phyloP scores from a whole-genome alignment of 2,113 vertebrate species.

The Spilogale gracilis region DNA sequence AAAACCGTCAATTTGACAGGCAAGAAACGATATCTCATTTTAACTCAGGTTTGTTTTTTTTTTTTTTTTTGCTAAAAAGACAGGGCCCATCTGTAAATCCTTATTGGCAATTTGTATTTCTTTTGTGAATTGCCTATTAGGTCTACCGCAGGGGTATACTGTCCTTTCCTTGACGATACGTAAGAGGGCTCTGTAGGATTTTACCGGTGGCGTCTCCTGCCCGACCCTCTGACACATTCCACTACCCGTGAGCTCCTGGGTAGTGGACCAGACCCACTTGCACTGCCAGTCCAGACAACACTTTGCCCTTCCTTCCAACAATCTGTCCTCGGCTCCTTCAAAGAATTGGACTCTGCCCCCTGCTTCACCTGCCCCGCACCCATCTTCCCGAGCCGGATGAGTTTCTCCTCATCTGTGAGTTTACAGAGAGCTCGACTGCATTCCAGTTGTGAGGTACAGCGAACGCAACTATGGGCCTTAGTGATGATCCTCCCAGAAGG shows the following conservation, averaged over 20 bases:
- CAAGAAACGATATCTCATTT: slow-evolving; percentile 3
- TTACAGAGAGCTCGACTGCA: rapidly evolving
- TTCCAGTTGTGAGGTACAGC: neutral
- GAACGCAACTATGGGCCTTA: neutral
- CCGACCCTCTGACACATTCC: neutral
- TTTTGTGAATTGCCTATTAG: neutral
- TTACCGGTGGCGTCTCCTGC: neutral
- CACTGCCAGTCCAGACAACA: rapidly evolving
- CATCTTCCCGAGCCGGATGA: neutral
- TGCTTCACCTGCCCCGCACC: neutral
- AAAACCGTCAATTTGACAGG: neutral
- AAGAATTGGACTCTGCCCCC: neutral
- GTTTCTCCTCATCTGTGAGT: neutral
- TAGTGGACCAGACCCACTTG: neutral
- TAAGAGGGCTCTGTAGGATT: neutral
- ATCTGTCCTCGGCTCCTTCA: neutral
- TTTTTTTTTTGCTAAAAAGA: neutral
- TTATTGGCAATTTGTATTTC: neutral
- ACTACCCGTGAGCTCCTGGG: neutral
- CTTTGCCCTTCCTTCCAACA: neutral
- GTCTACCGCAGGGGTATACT: neutral
- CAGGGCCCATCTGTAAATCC: neutral
- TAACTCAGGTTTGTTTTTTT: rapidly evolving
- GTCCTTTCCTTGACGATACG: neutral
- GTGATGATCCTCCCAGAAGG: neutral